Evolutionary conservation across 2,888 invertebrate species (phyloP), one percentile per base, ranked within the genome.

Genomic region (Troides helena): DNA sequence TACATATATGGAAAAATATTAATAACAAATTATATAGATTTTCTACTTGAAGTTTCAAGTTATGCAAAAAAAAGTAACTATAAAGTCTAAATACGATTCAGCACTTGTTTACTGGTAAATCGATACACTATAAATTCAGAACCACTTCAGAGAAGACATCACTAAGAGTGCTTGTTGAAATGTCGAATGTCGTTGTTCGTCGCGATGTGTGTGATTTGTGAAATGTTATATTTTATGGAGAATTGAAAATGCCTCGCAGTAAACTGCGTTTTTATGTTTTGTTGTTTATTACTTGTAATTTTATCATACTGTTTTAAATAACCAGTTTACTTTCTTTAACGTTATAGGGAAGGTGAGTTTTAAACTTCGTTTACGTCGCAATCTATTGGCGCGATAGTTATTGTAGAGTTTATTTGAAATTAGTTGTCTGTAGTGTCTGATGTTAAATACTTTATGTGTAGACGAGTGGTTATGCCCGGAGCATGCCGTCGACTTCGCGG

Each of bases 401-500:
- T 74, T 74, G 71, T 75, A 78, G 76, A 74, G 36, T 57, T 39
- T 57, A 56, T 75, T 74, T 77, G 70, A 71, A 79, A 76, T 73
- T 75, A 67, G 71, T 73, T 71, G 65, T 73, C 73, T 72, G 66
- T 76, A 70, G 66, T 78, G 73, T 74, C 72, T 74, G 76, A 75
- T 77, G 75, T 76, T 58, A 66, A 74, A 74, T 69, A 71, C 79
- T 78, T 75, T 76, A 72, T 80, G 75, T 76, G 57, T 81, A 89
- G 88, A 79, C 76, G 78, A 75, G 84, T 84, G 85, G 90, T 86
- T 83, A 90, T 90, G 91, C 84, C 79, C 82, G 81, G 81, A 90
- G 82, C 80, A 92, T 91, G 92, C 89, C 90, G 77, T 89, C 90
- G 79, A 82, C 94, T 80, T 92, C 94, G 86, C 93, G 94, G 83